Percentiles rank a stretch among this genome's conserved stretches.
phyloP scores from a whole-genome alignment of 2,797 vertebrate genomes.

The Miichthys miiuy region DNA sequence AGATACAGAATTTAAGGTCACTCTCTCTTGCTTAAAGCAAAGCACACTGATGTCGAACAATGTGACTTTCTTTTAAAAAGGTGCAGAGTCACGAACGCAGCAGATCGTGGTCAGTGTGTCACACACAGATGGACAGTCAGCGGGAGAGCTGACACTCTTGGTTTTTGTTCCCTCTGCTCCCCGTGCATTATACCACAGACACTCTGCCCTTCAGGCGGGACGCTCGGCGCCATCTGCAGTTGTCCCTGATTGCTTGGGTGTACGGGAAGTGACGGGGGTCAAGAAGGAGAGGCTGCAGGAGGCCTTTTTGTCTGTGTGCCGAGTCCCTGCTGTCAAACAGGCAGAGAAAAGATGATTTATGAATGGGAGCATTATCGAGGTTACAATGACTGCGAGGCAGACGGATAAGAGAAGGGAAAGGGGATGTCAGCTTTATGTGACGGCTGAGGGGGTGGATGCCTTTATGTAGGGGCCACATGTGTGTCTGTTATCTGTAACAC shows the following conservation, averaged over 20 bases:
- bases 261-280: constrained; percentile 55
- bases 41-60: constrained; percentile 9
- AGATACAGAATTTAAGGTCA: too few relatives aligned
- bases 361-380: constrained; percentile 57
- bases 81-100: constrained; percentile 11
- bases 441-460: constrained; percentile 16
- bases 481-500: constrained; percentile 6
- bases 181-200: constrained; percentile 9
- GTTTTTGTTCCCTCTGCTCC: constrained; percentile 20
- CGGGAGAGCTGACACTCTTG: constrained; percentile 65
- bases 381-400: constrained; percentile 50
- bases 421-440: constrained; percentile 73
- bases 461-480: constrained; percentile 9
- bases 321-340: constrained; percentile 56
- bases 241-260: constrained; percentile 62
- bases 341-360: constrained; percentile 48
- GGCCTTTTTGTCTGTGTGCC: constrained; percentile 27
- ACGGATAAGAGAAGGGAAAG: constrained; percentile 37
- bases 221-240: constrained; percentile 63
- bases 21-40: background rate
- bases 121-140: constrained; percentile 76
- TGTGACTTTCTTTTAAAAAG: background rate
- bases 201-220: constrained; percentile 32
- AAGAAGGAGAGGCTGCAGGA: constrained; percentile 51
- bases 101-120: constrained; percentile 41